Evolutionary conservation across 2,888 invertebrate species (phyloP).

Genomic region (Balanococcus diminutus): DNA sequence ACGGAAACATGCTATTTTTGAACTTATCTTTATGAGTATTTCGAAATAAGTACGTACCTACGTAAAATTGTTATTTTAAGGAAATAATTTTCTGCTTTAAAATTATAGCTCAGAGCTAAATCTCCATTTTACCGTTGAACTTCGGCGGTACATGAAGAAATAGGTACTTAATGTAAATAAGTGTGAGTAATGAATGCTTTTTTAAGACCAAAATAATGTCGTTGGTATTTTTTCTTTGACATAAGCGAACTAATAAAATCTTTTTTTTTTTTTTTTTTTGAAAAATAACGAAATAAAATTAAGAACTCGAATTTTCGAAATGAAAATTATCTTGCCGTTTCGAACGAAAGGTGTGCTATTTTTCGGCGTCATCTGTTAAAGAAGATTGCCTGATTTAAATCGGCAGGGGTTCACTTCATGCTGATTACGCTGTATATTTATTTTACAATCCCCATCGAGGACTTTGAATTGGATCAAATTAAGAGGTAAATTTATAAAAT

Average conservation of each 20-base stretch:
- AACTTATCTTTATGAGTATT: not conserved
- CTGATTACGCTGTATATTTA: not conserved
- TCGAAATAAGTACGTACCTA: not conserved
- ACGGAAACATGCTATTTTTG: not conserved
- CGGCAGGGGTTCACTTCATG: not conserved
- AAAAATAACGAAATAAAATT: not conserved
- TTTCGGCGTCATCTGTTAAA: not conserved
- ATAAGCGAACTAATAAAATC: too few relatives aligned
- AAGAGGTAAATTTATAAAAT: not conserved
- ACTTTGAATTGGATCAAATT: not conserved
- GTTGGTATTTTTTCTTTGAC: too few relatives aligned
- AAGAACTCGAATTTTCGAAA: not conserved
- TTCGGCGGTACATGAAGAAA: not conserved
- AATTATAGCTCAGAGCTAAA: not conserved
- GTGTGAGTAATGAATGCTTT: too few relatives aligned
- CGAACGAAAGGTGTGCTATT: not conserved
- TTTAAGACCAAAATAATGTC: too few relatives aligned
- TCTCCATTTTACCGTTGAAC: not conserved
- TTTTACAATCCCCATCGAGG: not conserved
- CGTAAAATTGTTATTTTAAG: not conserved
- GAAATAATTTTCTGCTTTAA: not conserved
- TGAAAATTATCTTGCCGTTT: not conserved
- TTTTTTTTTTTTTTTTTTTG: too few relatives aligned
- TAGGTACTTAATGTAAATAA: too few relatives aligned
- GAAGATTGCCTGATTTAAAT: not conserved